Evolutionary conservation across 2,888 invertebrate genomes (phyloP).

Genomic region (Drosophila barbarae): DNA sequence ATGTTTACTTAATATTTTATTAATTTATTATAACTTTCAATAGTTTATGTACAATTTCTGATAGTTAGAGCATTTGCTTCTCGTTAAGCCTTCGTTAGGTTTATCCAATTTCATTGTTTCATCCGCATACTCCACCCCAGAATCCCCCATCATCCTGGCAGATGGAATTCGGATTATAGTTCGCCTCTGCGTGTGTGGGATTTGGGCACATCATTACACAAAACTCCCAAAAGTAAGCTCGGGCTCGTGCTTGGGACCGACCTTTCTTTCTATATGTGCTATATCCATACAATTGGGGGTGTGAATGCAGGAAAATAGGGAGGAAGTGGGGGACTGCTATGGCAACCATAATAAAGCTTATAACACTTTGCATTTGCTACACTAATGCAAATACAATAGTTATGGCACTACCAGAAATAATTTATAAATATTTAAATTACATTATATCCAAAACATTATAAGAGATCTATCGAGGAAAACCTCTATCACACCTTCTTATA

Average conservation of each 20-base stretch:
- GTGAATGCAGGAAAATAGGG: constrained; percentile 4
- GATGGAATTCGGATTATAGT: constrained; percentile 44
- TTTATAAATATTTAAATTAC: no score
- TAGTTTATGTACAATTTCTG: background rate
- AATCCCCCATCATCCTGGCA: constrained; percentile 16
- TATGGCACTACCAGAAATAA: background rate
- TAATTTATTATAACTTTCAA: background rate
- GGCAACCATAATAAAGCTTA: constrained; percentile 71
- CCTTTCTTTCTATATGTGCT: constrained; percentile 9
- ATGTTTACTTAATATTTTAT: background rate
- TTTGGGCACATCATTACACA: constrained; percentile 73
- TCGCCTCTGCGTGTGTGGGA: constrained; percentile 45
- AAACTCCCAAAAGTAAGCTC: constrained; percentile 65
- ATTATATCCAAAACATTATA: no score
- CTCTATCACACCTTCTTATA: background rate
- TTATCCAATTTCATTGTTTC: constrained; percentile 15
- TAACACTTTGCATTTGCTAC: constrained; percentile 75
- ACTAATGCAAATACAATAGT: constrained; percentile 75
- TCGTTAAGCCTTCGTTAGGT: background rate
- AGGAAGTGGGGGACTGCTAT: constrained; percentile 3
- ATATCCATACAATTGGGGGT: constrained; percentile 1
- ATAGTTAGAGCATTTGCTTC: background rate
- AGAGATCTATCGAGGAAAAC: background rate
- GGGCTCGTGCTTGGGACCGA: constrained; percentile 35
- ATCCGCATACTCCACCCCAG: background rate